These are phyloP conservation scores for Sylvicola cinctus DNA, from an alignment of 2,888 invertebrate genomes.

Conservation along the genomic window DNA sequence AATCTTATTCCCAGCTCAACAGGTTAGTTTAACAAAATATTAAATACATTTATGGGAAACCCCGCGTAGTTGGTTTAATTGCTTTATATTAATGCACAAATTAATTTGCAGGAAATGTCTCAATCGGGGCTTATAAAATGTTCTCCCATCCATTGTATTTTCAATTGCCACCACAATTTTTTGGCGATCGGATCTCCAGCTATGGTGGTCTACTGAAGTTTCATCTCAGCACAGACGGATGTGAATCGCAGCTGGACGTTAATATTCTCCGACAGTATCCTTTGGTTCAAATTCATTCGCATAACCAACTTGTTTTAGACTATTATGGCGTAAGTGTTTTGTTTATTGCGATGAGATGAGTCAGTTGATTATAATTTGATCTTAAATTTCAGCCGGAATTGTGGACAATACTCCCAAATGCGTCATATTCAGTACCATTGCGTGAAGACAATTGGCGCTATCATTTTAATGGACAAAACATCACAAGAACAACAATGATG, in stretches of 20 bases:
- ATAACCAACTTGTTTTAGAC: conserved; percentile 50
- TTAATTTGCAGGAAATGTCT: conserved; percentile 18
- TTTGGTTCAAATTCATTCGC: conserved; percentile 61
- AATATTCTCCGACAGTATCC: conserved; percentile 43
- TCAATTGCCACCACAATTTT: conserved; percentile 51
- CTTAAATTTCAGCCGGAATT: conserved; percentile 16
- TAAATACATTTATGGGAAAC: conserved; percentile 18
- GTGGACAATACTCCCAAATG: conserved; percentile 26
- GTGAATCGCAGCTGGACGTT: conserved; percentile 32
- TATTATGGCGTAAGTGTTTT: conserved; percentile 33
- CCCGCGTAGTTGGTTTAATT: too few relatives aligned
- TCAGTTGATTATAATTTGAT: background rate
- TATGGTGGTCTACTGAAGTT: conserved; percentile 82
- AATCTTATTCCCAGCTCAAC: conserved; percentile 37
- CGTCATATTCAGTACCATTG: conserved; percentile 34
- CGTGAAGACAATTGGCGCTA: conserved; percentile 60
- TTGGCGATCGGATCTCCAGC: conserved; percentile 72
- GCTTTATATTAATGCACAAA: too few relatives aligned
- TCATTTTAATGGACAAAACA: conserved; percentile 27
- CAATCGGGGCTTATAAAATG: conserved; percentile 20
- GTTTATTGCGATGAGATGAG: conserved; percentile 8
- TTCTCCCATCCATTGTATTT: conserved; percentile 24
- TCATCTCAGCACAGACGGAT: conserved; percentile 43
- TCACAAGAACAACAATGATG: conserved; percentile 68
- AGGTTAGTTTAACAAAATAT: conserved; percentile 25